Conservation (phyloP, 2,797 vertebrate species). For the Esox lucius region DNA sequence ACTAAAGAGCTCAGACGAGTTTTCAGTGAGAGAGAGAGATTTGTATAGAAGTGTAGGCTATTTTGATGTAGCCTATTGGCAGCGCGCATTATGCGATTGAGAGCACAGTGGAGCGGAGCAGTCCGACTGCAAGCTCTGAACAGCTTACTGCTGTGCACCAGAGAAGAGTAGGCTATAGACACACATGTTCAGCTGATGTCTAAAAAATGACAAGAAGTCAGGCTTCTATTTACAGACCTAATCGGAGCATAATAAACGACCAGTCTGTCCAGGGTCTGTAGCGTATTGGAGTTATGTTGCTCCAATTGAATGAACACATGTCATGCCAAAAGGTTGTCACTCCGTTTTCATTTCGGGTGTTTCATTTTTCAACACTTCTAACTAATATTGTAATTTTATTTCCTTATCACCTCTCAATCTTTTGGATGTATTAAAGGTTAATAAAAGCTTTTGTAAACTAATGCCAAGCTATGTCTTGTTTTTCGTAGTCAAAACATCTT, state of each 20-base stretch:
- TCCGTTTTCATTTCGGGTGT: not conserved
- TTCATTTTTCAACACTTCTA: not conserved
- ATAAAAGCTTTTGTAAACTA: not conserved
- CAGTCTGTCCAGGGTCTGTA: not conserved
- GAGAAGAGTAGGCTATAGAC: slow-evolving; percentile 1
- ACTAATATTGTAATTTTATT: not conserved
- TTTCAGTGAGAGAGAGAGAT: slow-evolving; percentile 20
- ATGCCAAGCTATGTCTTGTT: not conserved
- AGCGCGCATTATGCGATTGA: slow-evolving; percentile 20
- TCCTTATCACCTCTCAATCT: not conserved
- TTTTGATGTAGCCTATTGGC: slow-evolving; percentile 33
- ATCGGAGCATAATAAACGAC: not conserved
- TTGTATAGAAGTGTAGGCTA: slow-evolving; percentile 8
- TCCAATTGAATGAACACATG: not conserved
- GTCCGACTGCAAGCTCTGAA: slow-evolving; percentile 27
- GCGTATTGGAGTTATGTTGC: not conserved
- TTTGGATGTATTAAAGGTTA: not conserved
- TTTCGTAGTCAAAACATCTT: not conserved
- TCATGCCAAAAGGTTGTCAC: not conserved
- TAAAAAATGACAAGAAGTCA: not conserved
- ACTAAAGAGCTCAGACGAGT: slow-evolving; percentile 19
- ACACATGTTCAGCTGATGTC: slow-evolving; percentile 19
- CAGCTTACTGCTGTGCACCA: slow-evolving; percentile 1
- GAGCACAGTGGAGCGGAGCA: slow-evolving; percentile 26
- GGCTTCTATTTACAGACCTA: not conserved